These are phyloP conservation scores for Petrocephalus microphthalmus DNA, from an alignment of 2,113 vertebrate species.

Conservation along the genomic window DNA sequence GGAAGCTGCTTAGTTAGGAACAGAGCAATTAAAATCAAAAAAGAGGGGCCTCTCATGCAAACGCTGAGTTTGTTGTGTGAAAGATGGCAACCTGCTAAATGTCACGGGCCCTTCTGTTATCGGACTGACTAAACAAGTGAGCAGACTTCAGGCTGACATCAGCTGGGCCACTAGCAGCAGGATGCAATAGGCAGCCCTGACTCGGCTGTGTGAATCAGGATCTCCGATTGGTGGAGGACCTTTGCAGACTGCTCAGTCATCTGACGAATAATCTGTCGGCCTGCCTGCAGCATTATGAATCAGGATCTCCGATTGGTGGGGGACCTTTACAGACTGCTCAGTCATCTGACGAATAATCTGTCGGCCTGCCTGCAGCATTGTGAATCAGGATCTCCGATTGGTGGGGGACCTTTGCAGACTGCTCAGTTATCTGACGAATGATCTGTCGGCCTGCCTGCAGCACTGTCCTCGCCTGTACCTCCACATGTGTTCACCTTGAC, in stretches of 20 bases:
- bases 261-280: neutral
- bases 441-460: neutral
- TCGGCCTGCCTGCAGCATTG: no score
- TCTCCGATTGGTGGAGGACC: neutral
- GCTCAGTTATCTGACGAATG: neutral
- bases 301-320: neutral
- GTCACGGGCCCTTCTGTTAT: constrained; percentile 62
- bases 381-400: neutral
- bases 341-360: neutral
- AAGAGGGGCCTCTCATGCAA: constrained; percentile 31
- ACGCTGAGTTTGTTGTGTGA: constrained; percentile 58
- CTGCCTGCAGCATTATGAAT: neutral
- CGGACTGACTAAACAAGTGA: constrained; percentile 46
- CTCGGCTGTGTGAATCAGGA: neutral
- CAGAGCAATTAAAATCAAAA: neutral
- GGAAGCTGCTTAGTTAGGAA: constrained; percentile 5
- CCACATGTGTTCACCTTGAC: neutral
- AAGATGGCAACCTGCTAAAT: constrained; percentile 66
- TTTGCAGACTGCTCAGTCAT: neutral
- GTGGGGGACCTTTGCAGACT: neutral
- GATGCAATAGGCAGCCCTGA: neutral
- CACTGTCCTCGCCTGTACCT: neutral
- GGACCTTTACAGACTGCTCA: neutral
- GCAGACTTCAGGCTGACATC: neutral
- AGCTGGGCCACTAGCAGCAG: neutral